Conservation (phyloP, 2,888 invertebrate genomes). For the Gortyna flavago region DNA sequence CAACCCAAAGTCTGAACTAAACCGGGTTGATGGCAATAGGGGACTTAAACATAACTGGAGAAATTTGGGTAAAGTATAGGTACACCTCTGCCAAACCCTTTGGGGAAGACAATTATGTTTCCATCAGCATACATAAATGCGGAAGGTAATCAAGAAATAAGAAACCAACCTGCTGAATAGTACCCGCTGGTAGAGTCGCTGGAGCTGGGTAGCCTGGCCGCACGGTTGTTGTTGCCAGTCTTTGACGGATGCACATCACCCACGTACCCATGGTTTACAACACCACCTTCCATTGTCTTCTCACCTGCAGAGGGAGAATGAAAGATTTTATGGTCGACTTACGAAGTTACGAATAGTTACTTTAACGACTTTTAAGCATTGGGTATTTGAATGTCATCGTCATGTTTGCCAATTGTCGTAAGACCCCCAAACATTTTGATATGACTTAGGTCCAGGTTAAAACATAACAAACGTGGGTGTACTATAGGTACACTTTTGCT, state of each 20-base stretch:
- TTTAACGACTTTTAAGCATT: rapidly evolving
- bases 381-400: background rate
- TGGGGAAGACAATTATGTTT: background rate
- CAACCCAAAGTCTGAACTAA: background rate
- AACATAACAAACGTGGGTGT: background rate
- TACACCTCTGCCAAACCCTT: background rate
- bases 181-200: constrained; percentile 91
- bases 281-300: constrained; percentile 91
- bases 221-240: constrained; percentile 76
- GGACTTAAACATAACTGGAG: background rate
- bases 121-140: background rate
- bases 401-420: background rate
- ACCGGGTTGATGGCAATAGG: background rate
- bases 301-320: constrained; percentile 78
- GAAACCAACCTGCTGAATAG: constrained; percentile 84
- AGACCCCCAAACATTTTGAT: background rate
- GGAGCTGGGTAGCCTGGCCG: constrained; percentile 85
- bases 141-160: background rate
- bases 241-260: constrained; percentile 86
- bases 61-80: background rate
- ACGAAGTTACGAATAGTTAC: too few species aligned
- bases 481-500: too few species aligned
- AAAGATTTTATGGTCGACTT: too few species aligned
- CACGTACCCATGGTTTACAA: constrained; percentile 93
- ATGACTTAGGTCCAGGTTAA: background rate